Base-by-base conservation (phyloP, 2,888 invertebrate genomes). In the Boloria euphrosyne region DNA sequence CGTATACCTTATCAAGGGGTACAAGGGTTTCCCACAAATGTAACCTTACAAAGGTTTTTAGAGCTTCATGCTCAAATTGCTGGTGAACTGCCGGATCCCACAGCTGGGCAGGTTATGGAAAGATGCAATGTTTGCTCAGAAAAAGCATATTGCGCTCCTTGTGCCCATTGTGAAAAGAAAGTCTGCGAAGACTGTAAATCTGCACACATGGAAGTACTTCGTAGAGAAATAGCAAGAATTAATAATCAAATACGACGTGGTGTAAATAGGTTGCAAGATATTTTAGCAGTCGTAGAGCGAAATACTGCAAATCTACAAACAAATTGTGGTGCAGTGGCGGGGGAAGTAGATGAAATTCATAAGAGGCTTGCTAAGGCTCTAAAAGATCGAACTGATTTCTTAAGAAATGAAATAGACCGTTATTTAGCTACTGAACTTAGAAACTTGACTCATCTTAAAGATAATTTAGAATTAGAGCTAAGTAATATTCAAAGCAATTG, bases 161-260 rank as follows among this genome's bases (percentile, higher is more conserved):
- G 99, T 87, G 96, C 96, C 31, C 99, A 99, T 88, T 99, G 99
- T 90, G 98, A 99, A 81, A 98, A 98, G 83, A 97, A 98, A 91
- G 96, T 99, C 71, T 99, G 99, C 88, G 96, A 96, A 75, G 98
- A 98, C 82, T 99, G 99, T 91, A 98, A 98, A 87, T 95, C 96
- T 66, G 97, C 98, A 14, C 99, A 99, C 86, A 96, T 98, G 95
- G 98, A 99, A 84, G 98, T 98, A 74, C 92, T 99, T 68, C 95
- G 98, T 75, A 94, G 98, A 67, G 98, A 98, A 93, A 97, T 98
- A 53, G 93, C 95, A 69, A 94, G 98, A 80, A 96, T 98, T 67
- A 96, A 97, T 82, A 97, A 96, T 83, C 97, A 97, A 94, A 95
- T 97, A 70, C 94, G 97, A 67, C 94, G 98, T 78, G 97, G 98